These are phyloP conservation scores for Euclidia mi DNA, from an alignment of 2,888 invertebrate genomes.

Conservation along the genomic window DNA sequence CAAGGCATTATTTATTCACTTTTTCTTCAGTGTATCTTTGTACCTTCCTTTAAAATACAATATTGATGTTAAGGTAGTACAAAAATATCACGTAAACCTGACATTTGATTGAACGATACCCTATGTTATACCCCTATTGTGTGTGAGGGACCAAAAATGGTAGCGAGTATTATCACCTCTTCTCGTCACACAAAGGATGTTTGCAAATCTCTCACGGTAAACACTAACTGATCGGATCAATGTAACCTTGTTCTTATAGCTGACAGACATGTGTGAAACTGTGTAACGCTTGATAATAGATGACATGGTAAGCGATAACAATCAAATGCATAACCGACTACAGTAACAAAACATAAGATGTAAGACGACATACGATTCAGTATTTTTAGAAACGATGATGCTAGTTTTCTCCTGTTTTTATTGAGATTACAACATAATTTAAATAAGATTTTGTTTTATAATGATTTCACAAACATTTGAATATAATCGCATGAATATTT, in stretches of 20 bases:
- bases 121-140: slow-evolving; percentile 48
- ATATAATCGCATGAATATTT: no score
- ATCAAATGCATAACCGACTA: no score
- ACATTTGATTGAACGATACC: slow-evolving; percentile 43
- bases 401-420: no score
- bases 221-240: slow-evolving; percentile 74
- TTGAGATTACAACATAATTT: no score
- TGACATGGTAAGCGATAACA: neutral
- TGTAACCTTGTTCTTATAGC: slow-evolving; percentile 59
- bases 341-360: no score
- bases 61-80: neutral
- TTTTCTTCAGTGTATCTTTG: no score
- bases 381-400: no score
- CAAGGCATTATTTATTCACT: no score
- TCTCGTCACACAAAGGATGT: slow-evolving; percentile 70
- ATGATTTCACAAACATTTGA: no score
- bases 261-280: slow-evolving; percentile 31
- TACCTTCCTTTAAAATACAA: neutral
- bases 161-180: slow-evolving; percentile 61
- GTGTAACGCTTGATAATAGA: slow-evolving; percentile 29
- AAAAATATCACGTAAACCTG: slow-evolving; percentile 4
- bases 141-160: slow-evolving; percentile 59
- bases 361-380: no score
- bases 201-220: slow-evolving; percentile 75
- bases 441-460: no score